Percentiles rank a stretch among this genome's conserved stretches.
phyloP scores from a whole-genome alignment of 35 echinoderm and acorn worm species.

The Hemicentrotus pulcherrimus region DNA sequence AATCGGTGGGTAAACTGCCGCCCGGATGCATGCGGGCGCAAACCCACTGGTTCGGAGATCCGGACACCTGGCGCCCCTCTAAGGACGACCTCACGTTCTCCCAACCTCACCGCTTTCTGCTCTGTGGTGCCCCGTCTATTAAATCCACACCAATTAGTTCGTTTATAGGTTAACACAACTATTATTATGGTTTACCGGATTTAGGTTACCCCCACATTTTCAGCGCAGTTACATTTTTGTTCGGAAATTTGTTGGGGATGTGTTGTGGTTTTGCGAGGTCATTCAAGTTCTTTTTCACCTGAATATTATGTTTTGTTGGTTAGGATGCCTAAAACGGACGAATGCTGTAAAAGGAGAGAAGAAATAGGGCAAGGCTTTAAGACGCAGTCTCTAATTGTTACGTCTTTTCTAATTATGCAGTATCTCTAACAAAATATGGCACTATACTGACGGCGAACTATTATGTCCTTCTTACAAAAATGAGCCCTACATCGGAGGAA shows the following conservation, averaged over 20 bases:
- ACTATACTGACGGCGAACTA: too few species aligned
- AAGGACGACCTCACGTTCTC: background rate
- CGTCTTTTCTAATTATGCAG: too few species aligned
- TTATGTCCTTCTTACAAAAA: too few species aligned
- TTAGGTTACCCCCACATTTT: background rate
- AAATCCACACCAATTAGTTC: background rate
- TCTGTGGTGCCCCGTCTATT: background rate
- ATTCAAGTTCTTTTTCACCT: background rate
- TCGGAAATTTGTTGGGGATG: background rate
- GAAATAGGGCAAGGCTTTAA: background rate
- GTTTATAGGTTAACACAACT: constrained; percentile 17
- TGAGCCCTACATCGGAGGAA: too few species aligned
- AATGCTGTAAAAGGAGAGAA: background rate
- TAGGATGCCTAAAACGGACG: background rate
- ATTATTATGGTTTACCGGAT: background rate
- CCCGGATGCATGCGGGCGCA: background rate
- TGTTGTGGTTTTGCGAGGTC: background rate
- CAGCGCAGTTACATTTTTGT: background rate
- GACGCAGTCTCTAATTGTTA: too few species aligned
- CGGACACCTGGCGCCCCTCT: background rate
- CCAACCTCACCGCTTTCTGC: background rate
- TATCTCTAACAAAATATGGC: too few species aligned
- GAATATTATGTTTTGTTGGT: background rate
- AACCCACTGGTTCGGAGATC: background rate
- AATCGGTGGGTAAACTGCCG: background rate